Base-by-base conservation (phyloP, 2,113 vertebrate genomes). In the Nothocercus nigrocapillus region DNA sequence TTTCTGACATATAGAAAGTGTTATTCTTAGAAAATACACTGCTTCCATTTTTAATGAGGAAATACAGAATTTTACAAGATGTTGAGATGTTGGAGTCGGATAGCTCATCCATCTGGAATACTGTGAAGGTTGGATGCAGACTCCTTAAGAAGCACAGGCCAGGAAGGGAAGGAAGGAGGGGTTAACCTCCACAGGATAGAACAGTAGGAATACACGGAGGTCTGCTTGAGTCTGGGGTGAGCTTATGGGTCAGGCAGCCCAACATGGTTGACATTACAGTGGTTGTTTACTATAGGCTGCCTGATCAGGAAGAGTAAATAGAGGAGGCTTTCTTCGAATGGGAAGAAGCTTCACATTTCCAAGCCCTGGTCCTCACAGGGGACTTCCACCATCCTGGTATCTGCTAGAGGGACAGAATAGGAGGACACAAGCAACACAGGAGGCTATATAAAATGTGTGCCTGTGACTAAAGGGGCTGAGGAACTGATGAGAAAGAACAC, bases 1-100 rank as follows among this genome's bases (percentile, higher is more conserved):
- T 96, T 90, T 69, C 44, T 91, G 28, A 15, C 5, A 17, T 90
- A 91, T 80, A 51, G 24, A 38, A 25, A 53, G 2, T 16, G 7
- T 70, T 92, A 11, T 69, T 2, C 53, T 92, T 77, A 86, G 21
- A 93, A 89, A 93, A 84, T 21, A 73, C 13, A 78, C 17, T 62
- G 18, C 22, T 64, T 68, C 17, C 44, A 38, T 79, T 73, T 94
- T 51, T 77, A 20, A 51, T 15, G 17, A 58, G 19, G 17, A 96
- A 95, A 94, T 59, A 88, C 62, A 40, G 28, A 90, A 78, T 64
- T 93, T 90, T 91, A 16, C 8, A 86, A 24, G 49, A 49, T 49
- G 21, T 49, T 49, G 21, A 49, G 21, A 49, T 22, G 49, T 24
- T 49, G 49, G 9, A 3, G 30, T 32, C 15, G 13, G 15, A 58